Conservation (phyloP, 1,140 invertebrate genomes). For the Dendrolimus punctatus region DNA sequence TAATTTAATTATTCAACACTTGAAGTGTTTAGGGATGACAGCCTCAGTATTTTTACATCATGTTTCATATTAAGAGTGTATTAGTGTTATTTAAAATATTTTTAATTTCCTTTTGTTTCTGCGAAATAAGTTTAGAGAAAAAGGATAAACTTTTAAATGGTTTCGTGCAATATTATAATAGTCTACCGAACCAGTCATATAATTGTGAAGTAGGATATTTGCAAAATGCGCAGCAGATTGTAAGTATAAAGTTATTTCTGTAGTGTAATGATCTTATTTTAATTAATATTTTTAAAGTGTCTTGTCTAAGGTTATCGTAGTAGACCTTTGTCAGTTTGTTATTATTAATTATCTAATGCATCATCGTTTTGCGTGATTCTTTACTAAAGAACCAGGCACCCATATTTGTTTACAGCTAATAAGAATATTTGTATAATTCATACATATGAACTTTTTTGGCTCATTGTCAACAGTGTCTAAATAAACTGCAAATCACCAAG, state of each 20-base stretch:
- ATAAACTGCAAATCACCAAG: no score
- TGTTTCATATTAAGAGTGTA: conserved; percentile 1
- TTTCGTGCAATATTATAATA: conserved; percentile 48
- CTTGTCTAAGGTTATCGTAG: conserved; percentile 11
- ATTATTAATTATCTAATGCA: conserved; percentile 17
- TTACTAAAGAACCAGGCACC: no score
- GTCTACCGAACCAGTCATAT: conserved; percentile 37
- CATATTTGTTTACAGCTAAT: no score
- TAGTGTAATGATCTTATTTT: conserved; percentile 3
- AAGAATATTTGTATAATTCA: no score
- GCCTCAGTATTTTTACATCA: background rate
- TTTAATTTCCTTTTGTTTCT: conserved; percentile 19
- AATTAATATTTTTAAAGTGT: background rate
- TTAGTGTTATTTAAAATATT: conserved; percentile 3
- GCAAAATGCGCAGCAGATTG: conserved; percentile 32
- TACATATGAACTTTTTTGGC: no score
- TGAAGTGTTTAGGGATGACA: background rate
- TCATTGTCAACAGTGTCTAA: no score
- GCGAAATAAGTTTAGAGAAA: conserved; percentile 32
- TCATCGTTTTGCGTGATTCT: background rate
- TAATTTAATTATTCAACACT: background rate
- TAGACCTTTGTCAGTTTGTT: conserved; percentile 10
- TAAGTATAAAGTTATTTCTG: conserved; percentile 25
- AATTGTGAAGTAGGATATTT: conserved; percentile 39
- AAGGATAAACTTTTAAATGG: conserved; percentile 40